phyloP scores from a whole-genome alignment of 2,113 vertebrate species.

The Chlorodrepanis virens region DNA sequence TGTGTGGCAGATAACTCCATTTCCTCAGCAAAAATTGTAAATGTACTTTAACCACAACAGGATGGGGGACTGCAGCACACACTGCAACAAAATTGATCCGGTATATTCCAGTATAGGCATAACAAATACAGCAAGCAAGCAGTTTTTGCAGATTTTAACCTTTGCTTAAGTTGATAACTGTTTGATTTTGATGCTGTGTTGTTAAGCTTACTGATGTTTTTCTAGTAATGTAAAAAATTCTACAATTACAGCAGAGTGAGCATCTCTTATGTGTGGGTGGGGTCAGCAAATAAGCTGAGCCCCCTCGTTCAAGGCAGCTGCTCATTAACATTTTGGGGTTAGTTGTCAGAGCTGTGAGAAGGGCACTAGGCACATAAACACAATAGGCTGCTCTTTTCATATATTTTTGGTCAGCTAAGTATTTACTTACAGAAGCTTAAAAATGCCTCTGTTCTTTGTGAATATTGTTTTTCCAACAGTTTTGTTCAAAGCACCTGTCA shows the following conservation, averaged over 20 bases:
- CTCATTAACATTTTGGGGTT: background rate
- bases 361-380: background rate
- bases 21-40: background rate
- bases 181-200: background rate
- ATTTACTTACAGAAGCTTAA: background rate
- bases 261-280: accelerated
- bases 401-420: background rate
- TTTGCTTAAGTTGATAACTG: background rate
- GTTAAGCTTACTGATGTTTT: background rate
- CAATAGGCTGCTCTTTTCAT: background rate
- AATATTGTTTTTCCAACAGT: background rate
- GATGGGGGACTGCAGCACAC: background rate
- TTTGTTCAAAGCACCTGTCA: background rate
- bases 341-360: background rate
- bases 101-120: background rate
- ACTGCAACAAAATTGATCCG: background rate
- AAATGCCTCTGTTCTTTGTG: background rate
- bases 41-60: background rate
- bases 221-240: background rate
- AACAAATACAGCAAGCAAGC: background rate
- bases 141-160: background rate
- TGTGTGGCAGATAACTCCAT: background rate
- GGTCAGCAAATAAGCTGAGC: background rate
- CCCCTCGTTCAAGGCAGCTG: background rate
- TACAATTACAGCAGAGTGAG: background rate